Conservation (phyloP, 2,797 vertebrate species). For the Cichlasoma orientale region DNA sequence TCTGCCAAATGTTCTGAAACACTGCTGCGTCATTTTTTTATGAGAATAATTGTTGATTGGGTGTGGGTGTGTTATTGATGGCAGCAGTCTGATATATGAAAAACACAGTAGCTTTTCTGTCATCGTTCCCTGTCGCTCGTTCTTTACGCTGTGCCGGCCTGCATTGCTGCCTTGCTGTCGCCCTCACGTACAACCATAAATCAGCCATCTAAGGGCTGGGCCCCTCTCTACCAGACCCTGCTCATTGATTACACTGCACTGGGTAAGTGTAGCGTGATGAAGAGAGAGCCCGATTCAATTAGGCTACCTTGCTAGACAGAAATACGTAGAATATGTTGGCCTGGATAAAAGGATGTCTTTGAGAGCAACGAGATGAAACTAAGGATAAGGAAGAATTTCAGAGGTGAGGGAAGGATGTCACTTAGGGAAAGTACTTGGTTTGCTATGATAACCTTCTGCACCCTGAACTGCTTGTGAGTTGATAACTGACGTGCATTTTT, state of each 20-base stretch:
- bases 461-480: constrained; percentile 17
- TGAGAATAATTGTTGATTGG: constrained; percentile 21
- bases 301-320: constrained; percentile 55
- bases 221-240: constrained; percentile 53
- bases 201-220: constrained; percentile 60
- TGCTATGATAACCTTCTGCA: constrained; percentile 41
- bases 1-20: not conserved
- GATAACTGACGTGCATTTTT: constrained; percentile 43
- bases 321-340: constrained; percentile 48
- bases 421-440: constrained; percentile 63
- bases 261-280: constrained; percentile 68
- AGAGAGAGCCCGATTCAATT: constrained; percentile 76
- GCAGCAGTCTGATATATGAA: constrained; percentile 36
- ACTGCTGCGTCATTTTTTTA: not conserved
- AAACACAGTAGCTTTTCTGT: constrained; percentile 29
- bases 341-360: constrained; percentile 36
- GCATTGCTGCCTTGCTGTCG: constrained; percentile 26
- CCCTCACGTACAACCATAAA: constrained; percentile 64
- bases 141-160: constrained; percentile 16
- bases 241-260: constrained; percentile 71
- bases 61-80: constrained; percentile 20
- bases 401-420: constrained; percentile 3
- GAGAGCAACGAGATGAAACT: constrained; percentile 8
- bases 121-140: constrained; percentile 30
- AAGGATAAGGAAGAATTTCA: constrained; percentile 25